phyloP scores from a whole-genome alignment of 2,797 vertebrate species.

The Perodicticus potto region DNA sequence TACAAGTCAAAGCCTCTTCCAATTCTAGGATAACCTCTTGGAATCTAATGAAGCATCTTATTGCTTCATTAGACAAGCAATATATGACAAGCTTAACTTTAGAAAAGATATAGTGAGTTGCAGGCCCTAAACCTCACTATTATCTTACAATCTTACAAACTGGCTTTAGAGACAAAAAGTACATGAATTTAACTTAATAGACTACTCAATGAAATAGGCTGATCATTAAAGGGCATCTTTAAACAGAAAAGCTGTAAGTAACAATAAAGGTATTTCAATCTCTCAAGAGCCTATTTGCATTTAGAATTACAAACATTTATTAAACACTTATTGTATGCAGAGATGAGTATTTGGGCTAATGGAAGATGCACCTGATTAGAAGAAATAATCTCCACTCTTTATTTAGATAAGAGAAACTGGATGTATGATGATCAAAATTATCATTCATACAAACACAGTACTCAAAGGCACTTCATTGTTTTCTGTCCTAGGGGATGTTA shows the following conservation, averaged over 20 bases:
- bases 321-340: background rate
- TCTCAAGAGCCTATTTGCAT: constrained; percentile 11
- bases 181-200: constrained; percentile 39
- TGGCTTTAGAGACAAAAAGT: constrained; percentile 8
- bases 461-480: constrained; percentile 31
- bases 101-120: background rate
- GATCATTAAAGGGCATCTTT: background rate
- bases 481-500: constrained; percentile 27
- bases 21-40: constrained; percentile 20
- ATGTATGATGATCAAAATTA: background rate
- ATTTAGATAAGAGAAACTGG: background rate
- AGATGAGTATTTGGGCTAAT: background rate
- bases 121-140: constrained; percentile 12
- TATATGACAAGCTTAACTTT: constrained; percentile 38
- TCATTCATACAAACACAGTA: constrained; percentile 37
- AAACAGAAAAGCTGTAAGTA: constrained; percentile 9
- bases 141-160: background rate
- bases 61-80: too few species aligned
- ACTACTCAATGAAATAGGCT: background rate
- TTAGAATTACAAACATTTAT: constrained; percentile 46
- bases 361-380: background rate
- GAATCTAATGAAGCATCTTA: background rate
- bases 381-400: background rate
- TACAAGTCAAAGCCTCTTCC: background rate
- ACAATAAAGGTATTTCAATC: background rate